Evolutionary conservation across 2,888 invertebrate species (phyloP), one percentile per base, ranked within the genome.

Genomic region (Tyria jacobaeae): DNA sequence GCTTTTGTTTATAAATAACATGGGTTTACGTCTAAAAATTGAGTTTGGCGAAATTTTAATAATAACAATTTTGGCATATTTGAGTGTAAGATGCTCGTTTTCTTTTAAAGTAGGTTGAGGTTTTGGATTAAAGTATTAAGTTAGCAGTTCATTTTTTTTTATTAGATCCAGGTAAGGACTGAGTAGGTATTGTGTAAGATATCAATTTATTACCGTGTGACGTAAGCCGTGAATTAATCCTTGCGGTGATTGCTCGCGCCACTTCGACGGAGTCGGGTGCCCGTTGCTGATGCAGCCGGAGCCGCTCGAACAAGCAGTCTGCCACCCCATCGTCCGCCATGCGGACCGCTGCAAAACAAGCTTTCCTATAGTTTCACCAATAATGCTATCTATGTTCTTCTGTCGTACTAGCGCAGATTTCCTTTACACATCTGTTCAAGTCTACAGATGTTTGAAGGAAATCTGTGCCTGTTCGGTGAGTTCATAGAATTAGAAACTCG

Each of bases 251-350:
- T 57, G 89, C 86, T n/a, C 93, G 88, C 47, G 89, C 92, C 66
- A 89, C 88, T 78, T 94, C 92, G 2, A 86, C 79, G 57, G 92
- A 82, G 81, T 94, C 93, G 0, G 92, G 89, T 34, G 92, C 84
- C 17, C 93, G 89, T 71, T 90, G 92, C 79, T 93, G 93, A 58
- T 88, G 89, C 75, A 84, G 76, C 41, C 92, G 88, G 44, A 94
- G 89, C 76, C 93, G 83, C 86, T 93, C 94, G 81, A 93, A 92
- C 78, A 94, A 79, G 81, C 91, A 89, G 71, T 93, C 94, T 48
- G 89, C 81, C 49, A 89, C 85, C 57, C 83, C 77, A 61, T 93
- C 93, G 87, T 93, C 92, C 86, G 92, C 92, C 94, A 93, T 93
- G 79, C 92, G 92, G 81, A 80, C 88, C 58, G 89, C 90, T 93